A percentile compares a stretch with the other conserved stretches of the same genome.
Evolutionary conservation across 2,113 vertebrate genomes (phyloP).

Genomic region (Narcine bancroftii): DNA sequence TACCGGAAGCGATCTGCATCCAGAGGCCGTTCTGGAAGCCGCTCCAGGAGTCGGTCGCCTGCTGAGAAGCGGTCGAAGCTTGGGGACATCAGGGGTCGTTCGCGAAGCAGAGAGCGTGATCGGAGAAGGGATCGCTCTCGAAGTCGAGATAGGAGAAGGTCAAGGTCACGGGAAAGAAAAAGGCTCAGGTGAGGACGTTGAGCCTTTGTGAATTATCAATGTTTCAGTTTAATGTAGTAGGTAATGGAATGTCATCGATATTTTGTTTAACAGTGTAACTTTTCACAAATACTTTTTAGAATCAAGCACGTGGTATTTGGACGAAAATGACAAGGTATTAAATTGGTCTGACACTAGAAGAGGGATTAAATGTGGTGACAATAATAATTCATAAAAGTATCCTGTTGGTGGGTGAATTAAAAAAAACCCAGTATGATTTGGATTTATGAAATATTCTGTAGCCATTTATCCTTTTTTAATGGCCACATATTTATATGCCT

Average conservation of each 20-base stretch:
- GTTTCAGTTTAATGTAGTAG: not conserved
- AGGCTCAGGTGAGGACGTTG: slow-evolving; percentile 61
- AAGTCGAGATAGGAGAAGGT: slow-evolving; percentile 82
- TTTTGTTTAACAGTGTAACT: not conserved
- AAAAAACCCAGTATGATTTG: not conserved
- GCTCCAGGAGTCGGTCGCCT: slow-evolving; percentile 85
- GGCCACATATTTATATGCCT: not conserved
- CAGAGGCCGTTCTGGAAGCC: slow-evolving; percentile 74
- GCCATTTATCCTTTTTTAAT: not conserved
- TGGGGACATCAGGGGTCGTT: slow-evolving; percentile 65
- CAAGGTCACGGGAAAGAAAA: slow-evolving; percentile 85
- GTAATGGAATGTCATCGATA: not conserved
- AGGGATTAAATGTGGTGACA: not conserved
- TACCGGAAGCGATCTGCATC: slow-evolving; percentile 88
- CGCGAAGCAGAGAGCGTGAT: slow-evolving; percentile 64
- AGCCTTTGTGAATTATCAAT: not conserved
- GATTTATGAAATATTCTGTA: not conserved
- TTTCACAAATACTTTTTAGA: not conserved
- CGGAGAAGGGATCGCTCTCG: slow-evolving; percentile 71
- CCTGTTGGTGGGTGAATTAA: not conserved
- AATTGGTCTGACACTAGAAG: not conserved
- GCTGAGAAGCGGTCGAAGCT: slow-evolving; percentile 84
- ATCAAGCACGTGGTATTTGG: not conserved
- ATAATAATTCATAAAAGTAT: not conserved
- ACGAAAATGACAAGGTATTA: not conserved